phyloP scores from a whole-genome alignment of 2,888 invertebrate species.

The Dicycla oo region DNA sequence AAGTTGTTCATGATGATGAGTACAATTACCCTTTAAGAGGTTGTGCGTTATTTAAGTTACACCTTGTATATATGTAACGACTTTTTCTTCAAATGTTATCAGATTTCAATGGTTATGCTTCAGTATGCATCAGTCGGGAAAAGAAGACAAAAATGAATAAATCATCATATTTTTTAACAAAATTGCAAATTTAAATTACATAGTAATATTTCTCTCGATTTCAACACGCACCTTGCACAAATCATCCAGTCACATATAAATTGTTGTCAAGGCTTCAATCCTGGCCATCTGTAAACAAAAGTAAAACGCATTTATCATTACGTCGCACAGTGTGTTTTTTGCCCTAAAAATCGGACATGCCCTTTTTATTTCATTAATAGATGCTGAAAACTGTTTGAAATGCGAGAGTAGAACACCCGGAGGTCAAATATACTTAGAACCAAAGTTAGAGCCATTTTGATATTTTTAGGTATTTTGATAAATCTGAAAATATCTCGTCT shows the following conservation, averaged over 20 bases:
- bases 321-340: too few relatives aligned
- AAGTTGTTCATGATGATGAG: too few relatives aligned
- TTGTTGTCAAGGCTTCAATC: constrained; percentile 44
- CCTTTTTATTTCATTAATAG: too few relatives aligned
- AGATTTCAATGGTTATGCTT: constrained; percentile 70
- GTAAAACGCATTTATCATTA: constrained; percentile 8
- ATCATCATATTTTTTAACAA: constrained; percentile 73
- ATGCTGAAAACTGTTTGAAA: too few relatives aligned
- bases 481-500: too few relatives aligned
- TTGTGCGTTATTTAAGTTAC: too few relatives aligned
- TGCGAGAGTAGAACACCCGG: too few relatives aligned
- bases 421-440: too few relatives aligned
- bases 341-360: too few relatives aligned
- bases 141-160: constrained; percentile 79
- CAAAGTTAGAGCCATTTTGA: too few relatives aligned
- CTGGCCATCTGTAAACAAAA: constrained; percentile 49
- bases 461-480: too few relatives aligned
- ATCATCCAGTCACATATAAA: constrained; percentile 28
- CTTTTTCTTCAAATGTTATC: constrained; percentile 54
- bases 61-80: constrained; percentile 20
- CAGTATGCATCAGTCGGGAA: constrained; percentile 82
- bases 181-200: background rate
- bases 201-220: background rate
- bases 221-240: constrained; percentile 52
- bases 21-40: too few relatives aligned